Conservation (phyloP, 1,140 invertebrate species). For the Drosophila nikananu region DNA sequence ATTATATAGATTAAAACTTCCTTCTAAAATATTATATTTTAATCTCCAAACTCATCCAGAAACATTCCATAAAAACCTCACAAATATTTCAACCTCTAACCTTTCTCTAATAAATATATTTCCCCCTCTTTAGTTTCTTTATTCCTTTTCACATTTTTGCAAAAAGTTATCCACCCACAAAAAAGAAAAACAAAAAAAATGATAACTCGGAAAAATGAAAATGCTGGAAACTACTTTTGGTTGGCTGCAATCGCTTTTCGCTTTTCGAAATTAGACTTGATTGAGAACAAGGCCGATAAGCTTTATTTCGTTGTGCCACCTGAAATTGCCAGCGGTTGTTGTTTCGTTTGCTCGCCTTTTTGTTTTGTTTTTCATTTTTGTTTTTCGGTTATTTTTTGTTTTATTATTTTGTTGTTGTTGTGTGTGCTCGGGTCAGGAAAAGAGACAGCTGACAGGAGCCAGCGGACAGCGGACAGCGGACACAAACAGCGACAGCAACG, state of each 20-base stretch:
- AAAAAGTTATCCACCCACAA: neutral
- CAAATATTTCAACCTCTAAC: neutral
- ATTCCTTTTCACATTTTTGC: neutral
- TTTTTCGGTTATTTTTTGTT: neutral
- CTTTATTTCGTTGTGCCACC: slow-evolving; percentile 16
- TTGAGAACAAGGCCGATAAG: slow-evolving; percentile 37
- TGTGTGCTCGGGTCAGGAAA: neutral
- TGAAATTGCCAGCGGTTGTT: slow-evolving; percentile 55
- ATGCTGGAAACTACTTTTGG: slow-evolving; percentile 8
- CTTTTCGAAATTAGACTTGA: slow-evolving; percentile 16
- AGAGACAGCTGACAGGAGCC: slow-evolving; percentile 50
- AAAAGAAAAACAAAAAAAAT: neutral
- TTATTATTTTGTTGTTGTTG: neutral
- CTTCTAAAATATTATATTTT: neutral
- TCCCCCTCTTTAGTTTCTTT: too few species aligned
- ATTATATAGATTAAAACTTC: too few species aligned
- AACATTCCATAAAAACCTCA: neutral
- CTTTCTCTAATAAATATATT: too few species aligned
- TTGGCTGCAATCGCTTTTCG: slow-evolving; percentile 5
- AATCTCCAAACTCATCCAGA: neutral
- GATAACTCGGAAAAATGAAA: slow-evolving; percentile 1
- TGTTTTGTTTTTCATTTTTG: neutral
- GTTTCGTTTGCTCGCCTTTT: slow-evolving; percentile 22
- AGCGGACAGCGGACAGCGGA: slow-evolving; percentile 60
- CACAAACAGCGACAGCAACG: slow-evolving; percentile 60